Percentiles rank a stretch among this genome's conserved stretches.
Conservation (phyloP, 2,113 vertebrate species). For the Lasiurus cinereus region DNA sequence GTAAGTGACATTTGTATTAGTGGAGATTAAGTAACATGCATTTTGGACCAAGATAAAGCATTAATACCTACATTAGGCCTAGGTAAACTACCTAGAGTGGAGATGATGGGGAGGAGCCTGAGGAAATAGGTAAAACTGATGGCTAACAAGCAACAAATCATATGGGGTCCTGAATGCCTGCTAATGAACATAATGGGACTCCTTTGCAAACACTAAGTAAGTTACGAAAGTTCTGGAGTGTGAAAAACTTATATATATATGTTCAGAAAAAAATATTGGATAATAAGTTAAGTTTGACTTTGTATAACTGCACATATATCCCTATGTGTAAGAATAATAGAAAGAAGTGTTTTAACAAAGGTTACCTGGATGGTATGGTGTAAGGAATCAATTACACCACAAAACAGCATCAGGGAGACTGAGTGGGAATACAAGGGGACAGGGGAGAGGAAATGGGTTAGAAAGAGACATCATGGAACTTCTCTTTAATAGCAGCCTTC, state of each 20-base stretch:
- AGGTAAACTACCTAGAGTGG: background rate
- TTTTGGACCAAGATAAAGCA: background rate
- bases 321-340: background rate
- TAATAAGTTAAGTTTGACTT: background rate
- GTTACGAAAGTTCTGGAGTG: background rate
- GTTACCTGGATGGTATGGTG: background rate
- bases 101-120: background rate
- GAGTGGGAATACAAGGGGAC: background rate
- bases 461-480: background rate
- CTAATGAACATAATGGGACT: background rate
- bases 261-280: background rate
- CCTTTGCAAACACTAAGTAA: background rate
- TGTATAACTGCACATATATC: background rate
- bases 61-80: background rate
- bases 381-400: background rate
- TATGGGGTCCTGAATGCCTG: background rate
- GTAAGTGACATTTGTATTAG: background rate
- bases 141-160: background rate
- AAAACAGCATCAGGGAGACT: background rate
- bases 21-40: background rate
- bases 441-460: background rate
- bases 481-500: background rate
- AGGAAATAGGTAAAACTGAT: background rate
- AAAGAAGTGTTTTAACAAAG: background rate
- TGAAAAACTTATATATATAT: constrained; percentile 35